Percentiles rank a stretch among this genome's conserved stretches.
Conservation (phyloP, 2,797 vertebrate species). For the Chiloscyllium punctatum region DNA sequence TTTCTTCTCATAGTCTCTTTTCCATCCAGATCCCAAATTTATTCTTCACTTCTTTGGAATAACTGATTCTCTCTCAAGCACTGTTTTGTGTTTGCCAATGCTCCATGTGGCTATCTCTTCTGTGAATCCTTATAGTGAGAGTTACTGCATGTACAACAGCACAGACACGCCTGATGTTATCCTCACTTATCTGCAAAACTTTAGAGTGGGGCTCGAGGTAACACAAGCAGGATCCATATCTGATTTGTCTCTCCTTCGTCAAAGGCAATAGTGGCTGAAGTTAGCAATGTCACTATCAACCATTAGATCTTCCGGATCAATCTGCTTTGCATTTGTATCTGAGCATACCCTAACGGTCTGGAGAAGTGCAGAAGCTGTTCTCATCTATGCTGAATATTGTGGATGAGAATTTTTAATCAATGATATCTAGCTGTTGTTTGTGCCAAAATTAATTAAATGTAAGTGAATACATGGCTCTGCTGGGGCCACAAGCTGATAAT, state of each 20-base stretch:
- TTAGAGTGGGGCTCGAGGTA: not conserved
- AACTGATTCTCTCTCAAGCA: not conserved
- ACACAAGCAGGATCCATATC: not conserved
- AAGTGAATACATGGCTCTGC: not conserved
- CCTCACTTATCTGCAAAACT: not conserved
- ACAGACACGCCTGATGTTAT: not conserved
- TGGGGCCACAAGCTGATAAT: not conserved
- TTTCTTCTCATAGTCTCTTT: not conserved
- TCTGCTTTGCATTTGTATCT: not conserved
- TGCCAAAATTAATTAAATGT: conserved; percentile 23
- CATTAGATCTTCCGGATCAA: not conserved
- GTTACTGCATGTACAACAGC: not conserved
- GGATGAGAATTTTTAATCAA: conserved; percentile 13
- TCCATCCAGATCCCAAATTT: not conserved
- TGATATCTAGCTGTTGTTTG: not conserved
- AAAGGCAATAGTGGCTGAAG: not conserved
- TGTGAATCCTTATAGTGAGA: not conserved
- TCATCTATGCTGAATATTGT: not conserved
- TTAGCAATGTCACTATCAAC: not conserved
- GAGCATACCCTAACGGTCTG: not conserved
- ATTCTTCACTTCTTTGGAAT: not conserved
- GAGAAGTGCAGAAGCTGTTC: not conserved
- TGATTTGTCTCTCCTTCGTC: not conserved
- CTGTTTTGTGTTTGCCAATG: not conserved
- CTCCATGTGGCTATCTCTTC: not conserved